Evolutionary conservation across 2,797 vertebrate species (phyloP).

Genomic region (Atherinosoma microstoma): DNA sequence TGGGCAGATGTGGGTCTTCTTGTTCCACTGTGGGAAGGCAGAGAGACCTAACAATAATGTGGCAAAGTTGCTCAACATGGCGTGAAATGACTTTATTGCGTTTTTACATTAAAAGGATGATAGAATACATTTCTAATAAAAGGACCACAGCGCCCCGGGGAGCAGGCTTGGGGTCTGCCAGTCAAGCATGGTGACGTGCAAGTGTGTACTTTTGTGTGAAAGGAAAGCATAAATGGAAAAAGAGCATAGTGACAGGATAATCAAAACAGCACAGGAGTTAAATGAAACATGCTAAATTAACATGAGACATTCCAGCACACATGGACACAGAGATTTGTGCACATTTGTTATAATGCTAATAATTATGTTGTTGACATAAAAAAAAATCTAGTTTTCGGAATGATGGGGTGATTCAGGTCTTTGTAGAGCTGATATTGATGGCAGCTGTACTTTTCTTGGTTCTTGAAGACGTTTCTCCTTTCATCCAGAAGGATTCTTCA

Average conservation of each 20-base stretch:
- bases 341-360: constrained; percentile 34
- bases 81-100: constrained; percentile 88
- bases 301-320: constrained; percentile 23
- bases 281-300: constrained; percentile 68
- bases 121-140: constrained; percentile 86
- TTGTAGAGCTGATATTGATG: background rate
- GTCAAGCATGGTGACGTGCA: constrained; percentile 71
- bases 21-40: constrained; percentile 66
- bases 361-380: constrained; percentile 24
- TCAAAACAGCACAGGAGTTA: constrained; percentile 64
- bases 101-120: constrained; percentile 86
- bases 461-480: background rate
- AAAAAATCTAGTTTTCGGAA: background rate
- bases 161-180: constrained; percentile 73
- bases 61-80: constrained; percentile 84
- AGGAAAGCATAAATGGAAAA: constrained; percentile 22
- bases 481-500: background rate
- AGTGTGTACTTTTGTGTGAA: constrained; percentile 35
- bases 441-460: background rate
- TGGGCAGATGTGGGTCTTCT: constrained; percentile 39
- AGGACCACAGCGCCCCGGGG: constrained; percentile 73
- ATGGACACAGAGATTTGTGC: background rate
- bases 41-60: constrained; percentile 81
- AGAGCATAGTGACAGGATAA: constrained; percentile 50
- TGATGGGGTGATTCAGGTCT: background rate